phyloP scores from a whole-genome alignment of 2,797 vertebrate species.

The Chromobotia macracanthus region DNA sequence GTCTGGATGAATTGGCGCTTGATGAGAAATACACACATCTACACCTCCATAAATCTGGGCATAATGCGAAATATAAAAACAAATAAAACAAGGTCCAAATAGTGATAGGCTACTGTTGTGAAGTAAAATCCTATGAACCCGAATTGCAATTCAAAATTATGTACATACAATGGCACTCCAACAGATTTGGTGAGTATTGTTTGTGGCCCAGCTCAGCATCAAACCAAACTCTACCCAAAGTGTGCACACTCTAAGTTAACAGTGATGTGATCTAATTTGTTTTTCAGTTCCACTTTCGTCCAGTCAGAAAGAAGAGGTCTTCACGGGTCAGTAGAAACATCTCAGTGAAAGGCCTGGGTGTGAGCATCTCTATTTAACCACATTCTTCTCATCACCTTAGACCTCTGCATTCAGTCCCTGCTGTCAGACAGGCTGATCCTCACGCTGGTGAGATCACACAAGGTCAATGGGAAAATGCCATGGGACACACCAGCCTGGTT shows the following conservation, averaged over 20 bases:
- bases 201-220: slow-evolving; percentile 47
- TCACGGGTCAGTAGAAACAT: slow-evolving; percentile 71
- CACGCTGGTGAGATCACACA: slow-evolving; percentile 47
- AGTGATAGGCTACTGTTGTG: not conserved
- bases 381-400: slow-evolving; percentile 44
- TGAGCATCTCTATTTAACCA: slow-evolving; percentile 25
- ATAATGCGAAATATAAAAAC: slow-evolving; percentile 29
- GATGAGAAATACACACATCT: slow-evolving; percentile 54
- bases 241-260: slow-evolving; percentile 75
- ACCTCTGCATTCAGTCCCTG: slow-evolving; percentile 46
- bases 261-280: slow-evolving; percentile 77
- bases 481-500: slow-evolving; percentile 52
- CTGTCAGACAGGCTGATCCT: slow-evolving; percentile 32
- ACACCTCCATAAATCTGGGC: slow-evolving; percentile 36
- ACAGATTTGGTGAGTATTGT: not conserved
- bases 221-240: slow-evolving; percentile 68
- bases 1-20: slow-evolving; percentile 54
- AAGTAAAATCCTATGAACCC: not conserved
- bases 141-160: slow-evolving; percentile 11
- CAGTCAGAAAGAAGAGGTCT: slow-evolving; percentile 73
- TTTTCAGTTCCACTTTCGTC: slow-evolving; percentile 75
- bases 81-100: slow-evolving; percentile 42
- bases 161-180: slow-evolving; percentile 10
- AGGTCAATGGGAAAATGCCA: slow-evolving; percentile 39
- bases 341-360: slow-evolving; percentile 39